Evolutionary conservation across 2,797 vertebrate genomes (phyloP).

Genomic region (Sardinella longiceps): DNA sequence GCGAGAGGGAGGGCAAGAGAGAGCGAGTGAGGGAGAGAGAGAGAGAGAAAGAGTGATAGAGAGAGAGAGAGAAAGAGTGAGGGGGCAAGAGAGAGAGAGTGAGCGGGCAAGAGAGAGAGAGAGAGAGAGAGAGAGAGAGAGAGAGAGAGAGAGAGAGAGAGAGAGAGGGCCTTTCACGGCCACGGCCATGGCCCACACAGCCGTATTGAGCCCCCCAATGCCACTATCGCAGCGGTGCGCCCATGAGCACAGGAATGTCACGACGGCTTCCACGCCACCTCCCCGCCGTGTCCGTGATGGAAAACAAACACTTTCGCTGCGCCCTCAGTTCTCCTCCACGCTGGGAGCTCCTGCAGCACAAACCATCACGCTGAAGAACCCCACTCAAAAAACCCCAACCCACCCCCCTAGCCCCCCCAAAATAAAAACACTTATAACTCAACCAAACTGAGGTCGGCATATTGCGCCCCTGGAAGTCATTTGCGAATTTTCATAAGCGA

Average conservation of each 20-base stretch:
- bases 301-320: conserved; percentile 58
- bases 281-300: conserved; percentile 43
- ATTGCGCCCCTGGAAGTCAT: conserved; percentile 23
- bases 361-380: conserved; percentile 43
- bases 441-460: conserved; percentile 31
- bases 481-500: conserved; percentile 25
- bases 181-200: too few species aligned
- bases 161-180: background rate
- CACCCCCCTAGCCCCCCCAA: background rate
- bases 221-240: conserved; percentile 37
- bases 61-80: conserved; percentile 18
- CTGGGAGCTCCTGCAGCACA: conserved; percentile 37
- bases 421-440: conserved; percentile 53
- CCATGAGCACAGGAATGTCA: conserved; percentile 61
- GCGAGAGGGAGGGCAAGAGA: background rate
- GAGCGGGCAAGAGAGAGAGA: background rate
- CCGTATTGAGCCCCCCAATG: background rate
- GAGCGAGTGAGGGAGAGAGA: background rate
- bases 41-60: background rate
- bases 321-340: conserved; percentile 36
- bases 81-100: conserved; percentile 29
- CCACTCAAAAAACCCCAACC: background rate
- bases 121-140: background rate
- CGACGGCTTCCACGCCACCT: conserved; percentile 50
- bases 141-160: background rate